A percentile compares a stretch with the other conserved stretches of the same genome.
phyloP scores from a whole-genome alignment of 1,140 invertebrate species.

The Oedothorax gibbosus region DNA sequence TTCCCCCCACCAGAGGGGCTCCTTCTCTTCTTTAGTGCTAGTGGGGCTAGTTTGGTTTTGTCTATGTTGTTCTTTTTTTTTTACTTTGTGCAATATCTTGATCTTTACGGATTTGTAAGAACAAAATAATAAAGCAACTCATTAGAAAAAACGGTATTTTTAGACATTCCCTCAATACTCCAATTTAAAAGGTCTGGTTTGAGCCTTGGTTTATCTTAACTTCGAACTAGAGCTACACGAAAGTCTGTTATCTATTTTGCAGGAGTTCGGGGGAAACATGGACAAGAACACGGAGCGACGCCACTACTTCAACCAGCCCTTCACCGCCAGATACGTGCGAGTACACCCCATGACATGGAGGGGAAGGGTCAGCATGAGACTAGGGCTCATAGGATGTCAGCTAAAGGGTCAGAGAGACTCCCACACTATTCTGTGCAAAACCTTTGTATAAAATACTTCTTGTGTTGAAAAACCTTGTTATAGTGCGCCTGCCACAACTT shows the following conservation, averaged over 20 bases:
- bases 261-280: constrained; percentile 74
- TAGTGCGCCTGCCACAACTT: not conserved
- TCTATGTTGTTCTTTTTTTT: too few relatives aligned
- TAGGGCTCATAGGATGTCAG: constrained; percentile 72
- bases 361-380: constrained; percentile 71
- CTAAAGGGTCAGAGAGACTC: constrained; percentile 68
- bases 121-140: too few relatives aligned
- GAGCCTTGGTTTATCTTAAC: too few relatives aligned
- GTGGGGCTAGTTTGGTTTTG: too few relatives aligned
- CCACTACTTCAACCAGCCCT: constrained; percentile 73
- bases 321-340: constrained; percentile 72
- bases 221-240: too few relatives aligned
- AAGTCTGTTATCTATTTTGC: not conserved
- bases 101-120: too few relatives aligned
- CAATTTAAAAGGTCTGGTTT: too few relatives aligned
- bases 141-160: too few relatives aligned
- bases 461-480: not conserved
- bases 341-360: constrained; percentile 73
- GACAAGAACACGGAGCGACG: constrained; percentile 72
- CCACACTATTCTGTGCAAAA: not conserved
- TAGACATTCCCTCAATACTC: too few relatives aligned
- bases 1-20: too few relatives aligned
- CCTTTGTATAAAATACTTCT: not conserved
- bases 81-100: too few relatives aligned
- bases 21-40: too few relatives aligned